Conservation (phyloP, 2,888 invertebrate species). For the Muscina levida region DNA sequence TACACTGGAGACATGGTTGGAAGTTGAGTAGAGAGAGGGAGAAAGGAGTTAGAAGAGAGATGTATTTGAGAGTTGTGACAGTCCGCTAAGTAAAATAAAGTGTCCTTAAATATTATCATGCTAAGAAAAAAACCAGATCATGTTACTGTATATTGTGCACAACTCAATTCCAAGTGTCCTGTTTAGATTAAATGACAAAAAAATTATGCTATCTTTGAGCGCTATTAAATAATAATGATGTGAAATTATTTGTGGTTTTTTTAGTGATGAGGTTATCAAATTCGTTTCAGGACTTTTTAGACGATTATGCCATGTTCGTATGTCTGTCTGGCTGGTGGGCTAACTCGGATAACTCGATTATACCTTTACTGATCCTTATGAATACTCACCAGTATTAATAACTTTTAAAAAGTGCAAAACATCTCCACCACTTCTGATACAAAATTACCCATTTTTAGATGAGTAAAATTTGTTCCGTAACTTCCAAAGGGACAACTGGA, state of each 20-base stretch:
- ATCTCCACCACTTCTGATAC: too few species aligned
- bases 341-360: too few species aligned
- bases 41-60: neutral
- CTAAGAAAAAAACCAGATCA: slow-evolving; percentile 30
- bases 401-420: too few species aligned
- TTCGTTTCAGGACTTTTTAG: too few species aligned
- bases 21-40: slow-evolving; percentile 72
- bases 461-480: too few species aligned
- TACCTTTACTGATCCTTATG: too few species aligned
- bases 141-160: slow-evolving; percentile 35
- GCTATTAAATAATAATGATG: neutral
- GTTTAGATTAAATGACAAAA: slow-evolving; percentile 11
- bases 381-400: too few species aligned
- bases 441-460: too few species aligned
- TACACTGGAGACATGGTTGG: slow-evolving; percentile 79
- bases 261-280: too few species aligned
- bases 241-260: neutral
- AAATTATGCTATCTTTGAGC: slow-evolving; percentile 6
- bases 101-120: slow-evolving; percentile 56
- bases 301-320: too few species aligned
- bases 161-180: slow-evolving; percentile 31
- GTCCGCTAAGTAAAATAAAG: slow-evolving; percentile 34
- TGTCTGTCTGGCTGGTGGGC: too few species aligned
- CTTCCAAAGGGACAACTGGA: too few species aligned
- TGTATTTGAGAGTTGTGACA: neutral